Evolutionary conservation across 2,888 invertebrate genomes (phyloP).

Genomic region (Chirona hameri): DNA sequence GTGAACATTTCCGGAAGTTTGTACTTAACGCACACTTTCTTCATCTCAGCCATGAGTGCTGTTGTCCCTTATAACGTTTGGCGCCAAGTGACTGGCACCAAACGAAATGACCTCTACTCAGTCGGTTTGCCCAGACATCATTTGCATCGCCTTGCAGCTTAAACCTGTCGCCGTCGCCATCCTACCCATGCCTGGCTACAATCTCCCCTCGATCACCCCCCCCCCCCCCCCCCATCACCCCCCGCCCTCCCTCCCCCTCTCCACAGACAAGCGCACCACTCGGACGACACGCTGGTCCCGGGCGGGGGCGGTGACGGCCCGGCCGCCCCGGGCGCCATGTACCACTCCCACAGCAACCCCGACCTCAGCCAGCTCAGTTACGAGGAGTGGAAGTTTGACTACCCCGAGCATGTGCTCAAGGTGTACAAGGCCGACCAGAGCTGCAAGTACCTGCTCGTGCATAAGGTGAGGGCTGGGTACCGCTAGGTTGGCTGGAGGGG

Average conservation of each 20-base stretch:
- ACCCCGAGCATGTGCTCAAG: constrained; percentile 95
- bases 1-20: no score
- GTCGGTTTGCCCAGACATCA: no score
- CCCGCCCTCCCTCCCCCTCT: constrained; percentile 35
- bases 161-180: no score
- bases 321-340: constrained; percentile 43
- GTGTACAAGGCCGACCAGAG: constrained; percentile 94
- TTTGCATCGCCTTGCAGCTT: no score
- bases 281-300: constrained; percentile 1
- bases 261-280: constrained; percentile 11
- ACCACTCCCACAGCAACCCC: constrained; percentile 84
- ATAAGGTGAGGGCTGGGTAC: constrained; percentile 63
- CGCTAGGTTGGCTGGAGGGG: no score
- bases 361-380: constrained; percentile 65
- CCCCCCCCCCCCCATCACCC: neutral
- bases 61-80: no score
- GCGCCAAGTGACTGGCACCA: no score
- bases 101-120: no score
- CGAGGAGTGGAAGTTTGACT: constrained; percentile 75
- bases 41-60: no score
- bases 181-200: no score
- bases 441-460: constrained; percentile 93
- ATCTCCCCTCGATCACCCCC: neutral
- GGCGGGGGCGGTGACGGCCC: constrained; percentile 34
- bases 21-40: no score